These are phyloP conservation scores for Lasiurus borealis DNA, from an alignment of 2,113 vertebrate genomes.

Conservation along the genomic window DNA sequence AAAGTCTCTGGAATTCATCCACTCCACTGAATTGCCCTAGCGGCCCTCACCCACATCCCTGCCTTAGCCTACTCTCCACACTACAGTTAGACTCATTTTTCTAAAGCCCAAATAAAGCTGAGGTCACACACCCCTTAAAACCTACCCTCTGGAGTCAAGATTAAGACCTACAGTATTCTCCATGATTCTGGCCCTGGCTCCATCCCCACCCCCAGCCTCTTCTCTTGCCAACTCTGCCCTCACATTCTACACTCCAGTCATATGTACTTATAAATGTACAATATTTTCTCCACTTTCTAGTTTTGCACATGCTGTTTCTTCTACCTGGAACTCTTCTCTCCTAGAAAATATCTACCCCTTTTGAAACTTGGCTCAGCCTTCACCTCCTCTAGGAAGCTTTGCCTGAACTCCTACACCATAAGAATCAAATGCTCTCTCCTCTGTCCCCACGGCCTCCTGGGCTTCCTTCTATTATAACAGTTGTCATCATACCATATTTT, in stretches of 20 bases:
- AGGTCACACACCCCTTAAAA: not conserved
- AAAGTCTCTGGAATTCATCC: not conserved
- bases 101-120: not conserved
- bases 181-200: not conserved
- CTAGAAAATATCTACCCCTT: not conserved
- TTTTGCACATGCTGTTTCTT: not conserved
- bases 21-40: not conserved
- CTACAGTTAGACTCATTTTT: not conserved
- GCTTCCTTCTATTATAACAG: not conserved
- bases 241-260: not conserved
- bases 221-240: not conserved
- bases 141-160: constrained; percentile 72
- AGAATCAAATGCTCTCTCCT: not conserved
- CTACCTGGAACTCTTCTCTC: not conserved
- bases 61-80: not conserved
- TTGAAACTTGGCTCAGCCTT: not conserved
- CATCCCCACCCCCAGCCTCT: not conserved
- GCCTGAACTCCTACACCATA: not conserved
- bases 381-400: not conserved
- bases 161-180: constrained; percentile 63
- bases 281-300: not conserved
- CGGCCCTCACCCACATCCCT: not conserved
- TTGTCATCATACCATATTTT: not conserved
- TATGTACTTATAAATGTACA: fast-evolving
- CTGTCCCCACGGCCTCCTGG: not conserved